Conservation (phyloP, 2,888 invertebrate genomes). For the Baronia brevicornis region DNA sequence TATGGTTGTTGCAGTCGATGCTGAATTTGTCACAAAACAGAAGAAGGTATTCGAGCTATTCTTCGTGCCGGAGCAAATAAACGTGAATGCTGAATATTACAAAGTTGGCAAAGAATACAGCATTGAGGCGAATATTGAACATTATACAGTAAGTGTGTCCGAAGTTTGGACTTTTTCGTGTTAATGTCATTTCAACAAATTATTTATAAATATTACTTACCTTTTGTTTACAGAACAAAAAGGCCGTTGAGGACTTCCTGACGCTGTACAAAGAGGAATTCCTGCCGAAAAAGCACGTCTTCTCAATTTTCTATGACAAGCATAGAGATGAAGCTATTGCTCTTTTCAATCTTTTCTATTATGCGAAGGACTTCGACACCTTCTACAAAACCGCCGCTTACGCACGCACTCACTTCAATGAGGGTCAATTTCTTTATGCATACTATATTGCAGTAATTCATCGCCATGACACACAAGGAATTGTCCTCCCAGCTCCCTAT, state of each 20-base stretch:
- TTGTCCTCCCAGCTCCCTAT: constrained; percentile 80
- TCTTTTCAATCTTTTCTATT: constrained; percentile 74
- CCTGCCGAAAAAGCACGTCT: constrained; percentile 62
- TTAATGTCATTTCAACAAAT: background rate
- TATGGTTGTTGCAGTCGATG: constrained; percentile 22
- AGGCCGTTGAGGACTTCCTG: constrained; percentile 60
- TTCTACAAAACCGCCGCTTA: constrained; percentile 76
- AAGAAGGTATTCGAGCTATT: constrained; percentile 60
- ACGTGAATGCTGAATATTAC: constrained; percentile 46
- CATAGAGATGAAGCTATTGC: constrained; percentile 65
- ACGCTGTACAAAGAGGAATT: constrained; percentile 54
- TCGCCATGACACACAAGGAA: constrained; percentile 71
- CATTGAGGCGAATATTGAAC: constrained; percentile 48
- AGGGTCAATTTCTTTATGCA: constrained; percentile 77
- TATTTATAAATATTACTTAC: background rate
- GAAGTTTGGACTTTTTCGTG: background rate
- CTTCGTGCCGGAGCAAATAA: constrained; percentile 51
- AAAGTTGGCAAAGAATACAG: constrained; percentile 46
- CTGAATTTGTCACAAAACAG: constrained; percentile 33
- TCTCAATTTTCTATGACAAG: constrained; percentile 64
- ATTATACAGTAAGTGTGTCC: constrained; percentile 46
- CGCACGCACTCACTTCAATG: constrained; percentile 76
- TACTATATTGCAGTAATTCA: constrained; percentile 76
- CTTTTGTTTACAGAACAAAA: constrained; percentile 44
- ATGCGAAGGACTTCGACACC: constrained; percentile 76